Evolutionary conservation across 1,140 invertebrate genomes (phyloP), one percentile per base, ranked within the genome.

Genomic region (Diploscapter pachys): DNA sequence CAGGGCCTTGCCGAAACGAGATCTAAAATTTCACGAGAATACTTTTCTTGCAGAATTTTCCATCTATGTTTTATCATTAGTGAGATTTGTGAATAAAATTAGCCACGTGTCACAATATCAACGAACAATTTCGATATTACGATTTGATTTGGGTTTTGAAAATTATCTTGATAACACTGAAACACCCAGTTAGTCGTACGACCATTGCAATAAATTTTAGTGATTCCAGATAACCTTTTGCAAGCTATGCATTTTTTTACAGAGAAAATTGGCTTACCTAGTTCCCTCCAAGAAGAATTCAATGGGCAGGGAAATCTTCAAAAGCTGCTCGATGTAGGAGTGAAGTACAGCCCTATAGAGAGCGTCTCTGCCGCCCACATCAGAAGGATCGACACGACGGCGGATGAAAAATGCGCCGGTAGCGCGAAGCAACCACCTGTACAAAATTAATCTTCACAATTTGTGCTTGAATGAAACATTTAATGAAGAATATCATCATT

Each of bases 231-330:
- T 31, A 31, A 31, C 31, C 31, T 31, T 31, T 31, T 31, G 31
- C 0, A 31, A 31, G 31, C 31, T 31, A 64, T 64, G 1, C 2
- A 64, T 64, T 64, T 64, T 64, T 64, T 8, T 64, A 48, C 63
- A 64, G 49, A 8, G 31, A 3, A 48, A 68, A 56, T 61, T 5
- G 13, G 95, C 94, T 0, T 93, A 93, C 3, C 95, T 88, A 3
- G 94, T 94, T 13, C 95, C 95, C 88, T 98, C 95, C 64, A 97
- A 91, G 85, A 96, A 98, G 86, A 97, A 96, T 84, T 98, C 95
- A 74, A 97, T 87, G 83, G 93, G 92, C 84, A 96, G 92, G 4
- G 93, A 92, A 55, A 90, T 90, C 66, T 90, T 88, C 13, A 98
- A 86, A 75, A 91, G 90, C 80, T 95, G 91, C 78, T 92, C 75